A percentile compares a stretch with the other conserved stretches of the same genome.
Conservation (phyloP, 2,888 invertebrate species). For the Lobophora halterata region DNA sequence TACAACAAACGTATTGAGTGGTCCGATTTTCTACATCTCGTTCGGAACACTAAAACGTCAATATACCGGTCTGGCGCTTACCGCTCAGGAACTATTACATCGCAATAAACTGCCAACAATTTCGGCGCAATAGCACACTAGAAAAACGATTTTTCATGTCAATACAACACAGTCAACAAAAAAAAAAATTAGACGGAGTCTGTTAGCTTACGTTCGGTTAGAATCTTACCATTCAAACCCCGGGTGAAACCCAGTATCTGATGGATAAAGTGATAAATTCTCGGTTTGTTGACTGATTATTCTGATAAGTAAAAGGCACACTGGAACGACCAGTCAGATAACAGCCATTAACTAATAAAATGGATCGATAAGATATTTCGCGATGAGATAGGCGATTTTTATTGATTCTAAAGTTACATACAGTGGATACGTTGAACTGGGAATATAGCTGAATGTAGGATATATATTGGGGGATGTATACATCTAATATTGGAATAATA, state of each 20-base stretch:
- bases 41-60: too few species aligned
- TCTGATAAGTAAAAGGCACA: constrained; percentile 31
- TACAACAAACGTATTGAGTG: too few species aligned
- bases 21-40: too few species aligned
- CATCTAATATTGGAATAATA: too few species aligned
- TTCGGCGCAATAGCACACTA: constrained; percentile 40
- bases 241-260: too few species aligned
- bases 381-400: too few species aligned
- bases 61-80: too few species aligned
- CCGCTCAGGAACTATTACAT: constrained; percentile 38
- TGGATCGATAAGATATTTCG: constrained; percentile 27
- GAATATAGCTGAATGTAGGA: too few species aligned
- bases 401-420: too few species aligned
- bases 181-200: not conserved
- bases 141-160: constrained; percentile 25
- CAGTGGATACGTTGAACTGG: too few species aligned
- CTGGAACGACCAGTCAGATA: constrained; percentile 33
- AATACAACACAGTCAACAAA: constrained; percentile 19
- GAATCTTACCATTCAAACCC: constrained; percentile 1
- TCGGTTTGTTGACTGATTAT: constrained; percentile 47
- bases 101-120: constrained; percentile 36
- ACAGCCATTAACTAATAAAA: constrained; percentile 36
- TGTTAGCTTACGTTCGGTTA: constrained; percentile 2
- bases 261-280: constrained; percentile 10
- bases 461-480: too few species aligned